Evolutionary conservation across 2,888 invertebrate species (phyloP).

Genomic region (Heliconius erato): DNA sequence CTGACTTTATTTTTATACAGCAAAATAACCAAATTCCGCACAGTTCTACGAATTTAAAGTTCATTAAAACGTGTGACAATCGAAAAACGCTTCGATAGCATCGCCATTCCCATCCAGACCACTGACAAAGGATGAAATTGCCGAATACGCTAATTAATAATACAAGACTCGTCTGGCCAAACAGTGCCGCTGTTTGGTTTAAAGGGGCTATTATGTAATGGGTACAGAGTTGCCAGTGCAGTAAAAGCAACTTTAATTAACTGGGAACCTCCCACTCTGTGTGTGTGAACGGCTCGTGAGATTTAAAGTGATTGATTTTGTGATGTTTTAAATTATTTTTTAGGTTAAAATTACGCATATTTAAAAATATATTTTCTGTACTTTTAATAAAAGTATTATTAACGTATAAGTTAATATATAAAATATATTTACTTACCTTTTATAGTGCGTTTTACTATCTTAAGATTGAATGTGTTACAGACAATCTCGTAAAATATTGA

Average conservation of each 20-base stretch:
- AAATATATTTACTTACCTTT: no score
- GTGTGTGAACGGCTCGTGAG: background rate
- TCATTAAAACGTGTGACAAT: slow-evolving; percentile 9
- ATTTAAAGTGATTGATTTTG: slow-evolving; percentile 13
- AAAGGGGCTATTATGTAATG: slow-evolving; percentile 46
- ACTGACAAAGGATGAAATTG: slow-evolving; percentile 67
- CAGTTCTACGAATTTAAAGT: background rate
- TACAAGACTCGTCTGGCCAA: slow-evolving; percentile 72
- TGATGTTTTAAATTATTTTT: background rate
- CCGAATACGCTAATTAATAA: slow-evolving; percentile 71
- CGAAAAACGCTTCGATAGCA: slow-evolving; percentile 39
- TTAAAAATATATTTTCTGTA: background rate
- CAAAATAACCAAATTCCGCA: background rate
- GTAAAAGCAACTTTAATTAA: slow-evolving; percentile 29
- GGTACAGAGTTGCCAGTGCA: slow-evolving; percentile 32
- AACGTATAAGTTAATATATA: no score
- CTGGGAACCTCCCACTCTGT: background rate
- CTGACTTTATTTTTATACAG: background rate
- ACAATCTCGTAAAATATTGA: no score
- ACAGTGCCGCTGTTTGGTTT: slow-evolving; percentile 55
- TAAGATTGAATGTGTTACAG: no score
- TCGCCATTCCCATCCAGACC: slow-evolving; percentile 52
- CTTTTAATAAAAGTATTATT: background rate
- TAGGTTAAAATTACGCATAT: background rate
- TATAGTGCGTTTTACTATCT: no score